phyloP scores from a whole-genome alignment of 2,113 vertebrate genomes.

The Orientallactaga bullata region DNA sequence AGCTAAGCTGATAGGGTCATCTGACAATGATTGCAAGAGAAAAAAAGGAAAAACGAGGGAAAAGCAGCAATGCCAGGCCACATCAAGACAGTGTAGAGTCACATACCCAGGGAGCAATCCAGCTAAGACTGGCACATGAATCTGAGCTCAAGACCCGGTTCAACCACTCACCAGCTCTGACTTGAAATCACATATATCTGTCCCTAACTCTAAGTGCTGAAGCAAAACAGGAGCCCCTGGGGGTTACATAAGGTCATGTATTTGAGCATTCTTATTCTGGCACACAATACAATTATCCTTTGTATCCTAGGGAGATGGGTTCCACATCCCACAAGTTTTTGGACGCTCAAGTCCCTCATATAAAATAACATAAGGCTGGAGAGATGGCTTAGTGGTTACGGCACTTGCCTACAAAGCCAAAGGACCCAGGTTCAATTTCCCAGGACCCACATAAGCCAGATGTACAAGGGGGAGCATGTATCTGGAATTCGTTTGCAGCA shows the following conservation, averaged over 20 bases:
- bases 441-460: too few relatives aligned
- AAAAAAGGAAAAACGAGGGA: not conserved
- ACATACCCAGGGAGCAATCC: not conserved
- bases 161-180: not conserved
- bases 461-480: too few relatives aligned
- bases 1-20: not conserved
- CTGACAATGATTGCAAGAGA: slow-evolving; percentile 49
- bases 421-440: too few relatives aligned
- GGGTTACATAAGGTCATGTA: not conserved
- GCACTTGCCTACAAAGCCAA: too few relatives aligned
- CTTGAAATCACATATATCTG: not conserved
- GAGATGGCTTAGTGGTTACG: too few relatives aligned
- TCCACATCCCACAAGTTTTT: not conserved
- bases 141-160: not conserved
- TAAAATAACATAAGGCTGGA: not conserved
- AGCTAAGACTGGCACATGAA: not conserved
- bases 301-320: not conserved
- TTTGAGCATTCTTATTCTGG: not conserved
- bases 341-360: not conserved
- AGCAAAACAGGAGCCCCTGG: not conserved
- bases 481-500: too few relatives aligned
- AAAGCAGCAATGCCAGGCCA: not conserved
- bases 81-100: not conserved
- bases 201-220: not conserved
- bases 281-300: too few relatives aligned